phyloP scores from a whole-genome alignment of 2,113 vertebrate species.

The Lophius piscatorius region DNA sequence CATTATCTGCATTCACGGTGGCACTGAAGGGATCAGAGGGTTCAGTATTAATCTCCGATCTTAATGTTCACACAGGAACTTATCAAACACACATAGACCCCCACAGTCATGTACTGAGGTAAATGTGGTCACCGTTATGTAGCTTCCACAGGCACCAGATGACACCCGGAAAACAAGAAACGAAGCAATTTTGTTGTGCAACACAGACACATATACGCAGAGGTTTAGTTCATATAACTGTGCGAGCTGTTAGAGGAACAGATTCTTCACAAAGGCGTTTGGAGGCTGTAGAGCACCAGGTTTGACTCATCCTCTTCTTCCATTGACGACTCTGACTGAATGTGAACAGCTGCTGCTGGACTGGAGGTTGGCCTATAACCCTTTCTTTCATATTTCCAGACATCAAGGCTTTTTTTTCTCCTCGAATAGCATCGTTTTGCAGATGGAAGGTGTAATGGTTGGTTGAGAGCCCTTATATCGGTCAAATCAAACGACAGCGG shows the following conservation, averaged over 20 bases:
- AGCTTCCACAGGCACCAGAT: not conserved
- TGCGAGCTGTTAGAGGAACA: not conserved
- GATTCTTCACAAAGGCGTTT: not conserved
- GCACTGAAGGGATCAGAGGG: too few relatives aligned
- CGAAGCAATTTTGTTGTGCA: slow-evolving; percentile 43
- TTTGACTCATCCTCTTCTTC: slow-evolving; percentile 18
- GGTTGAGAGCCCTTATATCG: not conserved
- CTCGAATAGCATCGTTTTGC: not conserved
- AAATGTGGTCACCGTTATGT: slow-evolving; percentile 22
- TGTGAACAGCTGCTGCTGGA: not conserved
- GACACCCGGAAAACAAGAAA: slow-evolving; percentile 41
- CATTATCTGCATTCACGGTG: too few relatives aligned
- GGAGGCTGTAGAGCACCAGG: slow-evolving; percentile 18
- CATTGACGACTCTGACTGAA: not conserved
- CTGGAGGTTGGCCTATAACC: too few relatives aligned
- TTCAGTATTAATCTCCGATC: too few relatives aligned
- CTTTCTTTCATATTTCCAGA: slow-evolving; percentile 15
- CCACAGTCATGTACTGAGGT: slow-evolving; percentile 34
- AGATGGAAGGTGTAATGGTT: not conserved
- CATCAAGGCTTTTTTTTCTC: not conserved
- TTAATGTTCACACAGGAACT: too few relatives aligned
- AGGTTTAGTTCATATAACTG: not conserved
- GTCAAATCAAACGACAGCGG: not conserved
- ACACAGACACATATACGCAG: slow-evolving; percentile 4
- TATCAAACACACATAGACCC: too few relatives aligned